Evolutionary conservation across 2,888 invertebrate genomes (phyloP), one percentile per base, ranked within the genome.

Genomic region (Cabera pusaria): DNA sequence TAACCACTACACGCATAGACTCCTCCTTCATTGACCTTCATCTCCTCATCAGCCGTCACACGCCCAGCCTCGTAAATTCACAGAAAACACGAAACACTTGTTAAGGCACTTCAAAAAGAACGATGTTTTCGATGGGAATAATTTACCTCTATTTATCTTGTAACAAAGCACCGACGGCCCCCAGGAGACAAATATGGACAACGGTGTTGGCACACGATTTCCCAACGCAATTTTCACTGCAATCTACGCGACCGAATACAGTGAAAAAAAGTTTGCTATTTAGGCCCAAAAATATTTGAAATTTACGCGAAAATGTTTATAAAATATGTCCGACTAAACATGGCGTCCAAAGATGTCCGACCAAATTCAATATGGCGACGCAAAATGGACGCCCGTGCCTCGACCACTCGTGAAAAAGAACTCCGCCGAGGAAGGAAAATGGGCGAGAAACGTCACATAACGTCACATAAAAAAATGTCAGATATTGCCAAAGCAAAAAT

Each of bases 311-410:
- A 90, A 90, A 89, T 92, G 92, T 92, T 92, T 92, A 92, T 92
- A 92, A 92, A 92, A 92, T 92, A 92, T 92, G 93, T 92, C 92
- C 90, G 92, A 90, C 90, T 91, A 92, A 92, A 93, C 91, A 93
- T 93, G 93, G 93, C 92, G 91, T 90, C 90, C 90, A 90, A 91
- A 91, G 88, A 91, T 91, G 91, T 91, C 91, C 88, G 91, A 90
- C 89, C 84, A 89, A 88, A 90, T 90, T 87, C 87, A 88, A 88
- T 87, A 90, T 90, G 89, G 90, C 90, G 88, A 80, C 72, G 82
- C 85, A 89, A 89, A 86, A 90, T 89, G 90, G 89, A 89, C 87
- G 87, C 89, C 81, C 72, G 69, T 60, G 64, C 72, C 39, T 50
- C 66, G 61, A 52, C 59, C 60, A 61, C 63, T 67, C 62, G 59